A percentile compares a stretch with the other conserved stretches of the same genome.
Conservation (phyloP, 64 coral and sea anemone species). For the Hydrozoanthus tunicans region DNA sequence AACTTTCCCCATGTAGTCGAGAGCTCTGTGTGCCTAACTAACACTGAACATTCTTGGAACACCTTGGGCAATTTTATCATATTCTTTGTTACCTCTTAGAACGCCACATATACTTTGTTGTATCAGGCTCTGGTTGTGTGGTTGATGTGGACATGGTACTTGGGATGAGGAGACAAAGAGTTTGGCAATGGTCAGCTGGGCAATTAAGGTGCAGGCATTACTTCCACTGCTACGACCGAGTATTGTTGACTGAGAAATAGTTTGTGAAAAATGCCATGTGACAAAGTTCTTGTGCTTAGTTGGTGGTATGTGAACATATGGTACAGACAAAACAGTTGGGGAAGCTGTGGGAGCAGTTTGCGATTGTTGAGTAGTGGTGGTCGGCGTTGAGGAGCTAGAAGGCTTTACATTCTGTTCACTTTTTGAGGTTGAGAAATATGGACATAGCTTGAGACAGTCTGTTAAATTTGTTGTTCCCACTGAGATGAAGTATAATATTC, state of each 20-base stretch:
- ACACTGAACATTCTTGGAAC: not conserved
- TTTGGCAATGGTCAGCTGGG: not conserved
- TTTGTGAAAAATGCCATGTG: slow-evolving; percentile 6
- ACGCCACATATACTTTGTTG: slow-evolving; percentile 19
- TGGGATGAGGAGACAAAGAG: not conserved
- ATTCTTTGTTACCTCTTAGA: not conserved
- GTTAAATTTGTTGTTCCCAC: not conserved
- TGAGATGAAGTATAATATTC: not conserved
- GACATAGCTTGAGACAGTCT: slow-evolving; percentile 6
- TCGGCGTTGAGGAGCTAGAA: not conserved
- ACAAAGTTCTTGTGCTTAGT: not conserved
- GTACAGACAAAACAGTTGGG: not conserved
- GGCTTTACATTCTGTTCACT: slow-evolving; percentile 3
- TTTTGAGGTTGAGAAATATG: not conserved
- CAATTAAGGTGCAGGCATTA: slow-evolving; percentile 15
- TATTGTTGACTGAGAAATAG: not conserved
- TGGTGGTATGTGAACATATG: slow-evolving; percentile 16
- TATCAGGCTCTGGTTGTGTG: not conserved
- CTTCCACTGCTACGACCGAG: slow-evolving; percentile 12
- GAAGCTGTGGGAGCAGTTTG: not conserved
- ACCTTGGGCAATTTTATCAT: not conserved
- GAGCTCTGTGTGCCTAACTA: not conserved
- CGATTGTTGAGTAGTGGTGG: no score
- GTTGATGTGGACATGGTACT: not conserved
- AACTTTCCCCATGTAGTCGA: not conserved